Conservation (phyloP, 2,888 invertebrate genomes). For the Heliconius ethilla region DNA sequence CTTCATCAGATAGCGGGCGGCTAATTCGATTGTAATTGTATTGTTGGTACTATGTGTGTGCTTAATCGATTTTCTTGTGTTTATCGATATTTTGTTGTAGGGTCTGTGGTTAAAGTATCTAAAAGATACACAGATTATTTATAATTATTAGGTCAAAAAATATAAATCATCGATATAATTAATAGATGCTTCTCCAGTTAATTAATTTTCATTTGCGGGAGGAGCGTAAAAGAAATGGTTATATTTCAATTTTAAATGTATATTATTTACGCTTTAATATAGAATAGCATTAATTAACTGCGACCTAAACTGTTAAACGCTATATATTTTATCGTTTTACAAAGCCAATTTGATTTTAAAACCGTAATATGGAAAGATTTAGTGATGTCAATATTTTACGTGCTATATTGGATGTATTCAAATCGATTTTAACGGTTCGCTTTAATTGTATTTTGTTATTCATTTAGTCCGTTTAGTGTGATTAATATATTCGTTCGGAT, state of each 20-base stretch:
- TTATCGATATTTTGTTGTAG: background rate
- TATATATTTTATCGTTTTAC: slow-evolving; percentile 20
- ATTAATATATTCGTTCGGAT: slow-evolving; percentile 32
- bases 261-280: slow-evolving; percentile 9
- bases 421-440: slow-evolving; percentile 37
- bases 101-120: background rate
- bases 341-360: slow-evolving; percentile 17
- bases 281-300: slow-evolving; percentile 17
- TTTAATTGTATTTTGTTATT: slow-evolving; percentile 33
- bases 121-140: background rate
- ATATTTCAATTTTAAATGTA: background rate
- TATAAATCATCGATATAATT: background rate
- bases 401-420: slow-evolving; percentile 29
- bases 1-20: slow-evolving; percentile 54
- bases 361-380: slow-evolving; percentile 28
- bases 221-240: background rate
- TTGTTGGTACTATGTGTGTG: slow-evolving; percentile 38
- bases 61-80: slow-evolving; percentile 20
- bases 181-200: background rate
- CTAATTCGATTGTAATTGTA: slow-evolving; percentile 57
- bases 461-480: slow-evolving; percentile 24
- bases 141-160: background rate
- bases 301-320: background rate
- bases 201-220: background rate
- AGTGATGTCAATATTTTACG: slow-evolving; percentile 35